Evolutionary conservation across 1,140 invertebrate genomes (phyloP), one percentile per base, ranked within the genome.

Genomic region (Neomicropteryx cornuta): DNA sequence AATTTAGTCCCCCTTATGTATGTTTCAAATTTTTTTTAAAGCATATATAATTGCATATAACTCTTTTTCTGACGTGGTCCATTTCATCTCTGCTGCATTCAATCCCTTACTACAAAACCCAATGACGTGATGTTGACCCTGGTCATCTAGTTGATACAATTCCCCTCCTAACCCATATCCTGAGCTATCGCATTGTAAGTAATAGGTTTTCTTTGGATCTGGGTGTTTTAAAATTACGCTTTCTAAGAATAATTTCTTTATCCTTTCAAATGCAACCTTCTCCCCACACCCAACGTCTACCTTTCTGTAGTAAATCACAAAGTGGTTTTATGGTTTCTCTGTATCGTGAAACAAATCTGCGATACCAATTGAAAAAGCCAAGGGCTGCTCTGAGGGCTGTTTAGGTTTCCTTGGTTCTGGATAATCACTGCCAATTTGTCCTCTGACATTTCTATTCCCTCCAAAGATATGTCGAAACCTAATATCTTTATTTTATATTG

Each of bases 321-420:
- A 56, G 41, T 6, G 39, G 43, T n/a, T 30, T 24, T 2, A 46
- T 34, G 5, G 2, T 19, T 19, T 44, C 18, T 8, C 40, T 33
- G 38, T 49, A 36, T 28, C 38, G 19, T 0, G 22, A n/a, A 18
- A 14, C 19, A 39, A 54, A 58, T 16, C 45, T 23, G 5, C 52
- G 10, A 37, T 54, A 58, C 40, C 41, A 58, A 33, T 43, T 44
- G 23, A 47, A 45, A 1, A 55, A 17, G 3, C 56, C 52, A 17
- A 56, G 30, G 40, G 52, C 52, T 18, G n/a, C 11, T 34, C 47
- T 42, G 3, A 56, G n/a, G n/a, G 33, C 22, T 53, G 35, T 32
- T 46, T 34, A 5, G 30, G 31, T 22, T 34, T 50, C 24, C 46
- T 44, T 14, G 55, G 53, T 10, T 33, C 16, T 19, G 43, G 41